A percentile compares a stretch with the other conserved stretches of the same genome.
Evolutionary conservation across 2,888 invertebrate genomes (phyloP).

Genomic region (Exocentrus adspersus): DNA sequence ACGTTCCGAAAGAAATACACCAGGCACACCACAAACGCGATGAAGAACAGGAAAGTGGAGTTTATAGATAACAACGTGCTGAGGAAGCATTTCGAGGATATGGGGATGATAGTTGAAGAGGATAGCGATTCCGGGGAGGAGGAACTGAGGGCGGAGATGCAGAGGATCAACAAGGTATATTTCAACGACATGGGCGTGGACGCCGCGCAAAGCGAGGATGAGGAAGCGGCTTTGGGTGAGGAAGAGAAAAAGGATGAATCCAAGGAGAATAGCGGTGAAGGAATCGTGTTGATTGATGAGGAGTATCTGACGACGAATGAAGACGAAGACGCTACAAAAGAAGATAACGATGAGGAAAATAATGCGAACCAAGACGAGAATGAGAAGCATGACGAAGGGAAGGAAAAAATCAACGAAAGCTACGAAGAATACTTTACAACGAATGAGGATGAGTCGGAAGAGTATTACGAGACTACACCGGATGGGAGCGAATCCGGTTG

Average conservation of each 20-base stretch:
- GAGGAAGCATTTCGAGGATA: conserved; percentile 43
- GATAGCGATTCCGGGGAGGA: conserved; percentile 25
- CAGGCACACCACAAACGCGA: not conserved
- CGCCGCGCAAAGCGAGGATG: not conserved
- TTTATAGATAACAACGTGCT: conserved; percentile 34
- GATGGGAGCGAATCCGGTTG: not conserved
- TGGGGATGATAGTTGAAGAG: conserved; percentile 44
- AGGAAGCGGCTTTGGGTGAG: conserved; percentile 5
- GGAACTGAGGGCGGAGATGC: conserved; percentile 6
- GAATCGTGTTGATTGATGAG: conserved; percentile 9
- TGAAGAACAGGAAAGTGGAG: conserved; percentile 19
- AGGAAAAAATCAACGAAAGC: conserved; percentile 6
- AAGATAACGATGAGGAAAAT: conserved; percentile 22
- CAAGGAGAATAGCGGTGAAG: not conserved
- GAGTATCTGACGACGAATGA: conserved; percentile 38
- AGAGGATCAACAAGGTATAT: not conserved
- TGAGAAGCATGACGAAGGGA: not conserved
- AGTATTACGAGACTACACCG: conserved; percentile 36
- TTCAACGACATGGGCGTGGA: not conserved
- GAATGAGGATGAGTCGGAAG: conserved; percentile 32
- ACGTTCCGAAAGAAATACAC: conserved; percentile 20
- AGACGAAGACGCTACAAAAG: conserved; percentile 23
- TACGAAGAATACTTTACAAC: conserved; percentile 31
- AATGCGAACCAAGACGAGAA: not conserved
- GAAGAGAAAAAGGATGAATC: conserved; percentile 21